Percentiles rank a stretch among this genome's conserved stretches.
Conservation (phyloP, 92 coral and sea anemone genomes). For the Porites cylindrica region DNA sequence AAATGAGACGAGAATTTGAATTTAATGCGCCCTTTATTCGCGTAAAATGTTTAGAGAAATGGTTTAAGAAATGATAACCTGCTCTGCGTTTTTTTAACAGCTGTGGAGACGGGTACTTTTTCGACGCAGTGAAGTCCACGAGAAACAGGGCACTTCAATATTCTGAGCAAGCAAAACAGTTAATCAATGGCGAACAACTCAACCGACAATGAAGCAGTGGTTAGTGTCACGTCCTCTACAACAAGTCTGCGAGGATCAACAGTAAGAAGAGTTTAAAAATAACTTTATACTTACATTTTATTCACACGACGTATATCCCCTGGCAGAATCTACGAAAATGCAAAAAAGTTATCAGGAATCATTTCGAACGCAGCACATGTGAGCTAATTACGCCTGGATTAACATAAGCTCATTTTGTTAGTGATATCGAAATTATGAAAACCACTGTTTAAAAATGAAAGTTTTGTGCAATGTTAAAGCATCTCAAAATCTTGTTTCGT, state of each 20-base stretch:
- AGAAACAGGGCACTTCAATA: not conserved
- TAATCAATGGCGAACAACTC: constrained; percentile 26
- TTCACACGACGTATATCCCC: not conserved
- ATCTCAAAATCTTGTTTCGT: not conserved
- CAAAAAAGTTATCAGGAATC: not conserved
- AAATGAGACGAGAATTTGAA: constrained; percentile 31
- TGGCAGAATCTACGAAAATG: not conserved
- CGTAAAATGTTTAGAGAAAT: constrained; percentile 1
- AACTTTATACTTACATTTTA: not conserved
- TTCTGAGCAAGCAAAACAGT: not conserved
- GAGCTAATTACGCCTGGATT: not conserved
- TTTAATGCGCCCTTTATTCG: constrained; percentile 15
- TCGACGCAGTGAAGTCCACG: not conserved
- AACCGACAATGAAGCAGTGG: constrained; percentile 16
- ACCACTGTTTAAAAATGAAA: not conserved
- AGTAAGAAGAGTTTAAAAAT: constrained; percentile 12
- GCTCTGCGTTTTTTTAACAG: constrained; percentile 10
- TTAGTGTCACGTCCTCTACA: not conserved
- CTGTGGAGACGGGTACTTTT: not conserved
- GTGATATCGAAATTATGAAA: no score
- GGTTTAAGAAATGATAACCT: not conserved
- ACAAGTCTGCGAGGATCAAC: not conserved
- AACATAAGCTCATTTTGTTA: no score
- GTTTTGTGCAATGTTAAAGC: not conserved
- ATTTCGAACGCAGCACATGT: not conserved